phyloP scores from a whole-genome alignment of 2,113 vertebrate species.

The Dicerorhinus sumatrensis region DNA sequence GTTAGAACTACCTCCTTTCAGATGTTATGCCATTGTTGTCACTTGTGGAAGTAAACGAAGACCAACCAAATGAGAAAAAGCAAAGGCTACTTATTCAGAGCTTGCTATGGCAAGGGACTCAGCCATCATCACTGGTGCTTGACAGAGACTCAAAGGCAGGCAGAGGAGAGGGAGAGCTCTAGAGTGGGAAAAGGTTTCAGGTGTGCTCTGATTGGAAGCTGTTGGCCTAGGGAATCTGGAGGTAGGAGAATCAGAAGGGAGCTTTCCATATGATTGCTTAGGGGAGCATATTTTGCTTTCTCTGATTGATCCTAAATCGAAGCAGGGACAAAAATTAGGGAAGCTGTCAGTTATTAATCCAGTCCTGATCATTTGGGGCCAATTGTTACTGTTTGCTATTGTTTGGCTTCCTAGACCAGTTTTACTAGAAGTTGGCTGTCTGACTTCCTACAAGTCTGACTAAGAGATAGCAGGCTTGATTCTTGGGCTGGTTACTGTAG shows the following conservation, averaged over 20 bases:
- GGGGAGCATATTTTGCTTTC: not conserved
- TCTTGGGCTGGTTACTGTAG: not conserved
- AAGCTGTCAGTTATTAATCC: not conserved
- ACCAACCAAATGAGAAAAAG: not conserved
- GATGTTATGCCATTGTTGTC: not conserved
- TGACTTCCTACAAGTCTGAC: not conserved
- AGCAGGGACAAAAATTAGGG: not conserved
- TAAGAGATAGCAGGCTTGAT: not conserved
- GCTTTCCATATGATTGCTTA: not conserved
- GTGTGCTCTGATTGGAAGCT: not conserved
- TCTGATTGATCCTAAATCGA: not conserved
- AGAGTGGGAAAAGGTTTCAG: not conserved
- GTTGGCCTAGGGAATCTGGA: not conserved
- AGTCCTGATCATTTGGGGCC: not conserved
- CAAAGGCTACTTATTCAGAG: not conserved
- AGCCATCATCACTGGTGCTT: not conserved
- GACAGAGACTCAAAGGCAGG: not conserved
- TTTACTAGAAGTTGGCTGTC: not conserved
- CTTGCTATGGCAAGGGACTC: not conserved
- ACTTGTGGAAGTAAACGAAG: not conserved
- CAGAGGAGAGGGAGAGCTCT: not conserved
- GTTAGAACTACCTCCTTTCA: not conserved
- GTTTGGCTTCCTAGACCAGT: not conserved
- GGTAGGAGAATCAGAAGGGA: not conserved
- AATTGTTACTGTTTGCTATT: not conserved